Evolutionary conservation across 2,888 invertebrate genomes (phyloP).

Genomic region (Caenorhabditis parvicauda): DNA sequence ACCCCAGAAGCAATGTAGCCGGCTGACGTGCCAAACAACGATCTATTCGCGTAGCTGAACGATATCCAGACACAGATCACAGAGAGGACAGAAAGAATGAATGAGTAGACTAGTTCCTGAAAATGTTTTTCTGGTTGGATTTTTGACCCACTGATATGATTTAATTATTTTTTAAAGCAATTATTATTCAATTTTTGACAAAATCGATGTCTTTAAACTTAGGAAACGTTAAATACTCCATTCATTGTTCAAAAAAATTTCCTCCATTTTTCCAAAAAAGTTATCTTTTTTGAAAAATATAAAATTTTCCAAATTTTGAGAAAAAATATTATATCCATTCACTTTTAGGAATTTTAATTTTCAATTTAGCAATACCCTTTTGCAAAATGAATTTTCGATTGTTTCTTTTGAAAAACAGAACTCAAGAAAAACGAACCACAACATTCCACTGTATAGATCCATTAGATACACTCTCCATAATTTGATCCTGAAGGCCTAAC

Average conservation of each 20-base stretch:
- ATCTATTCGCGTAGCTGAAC: slow-evolving; percentile 50
- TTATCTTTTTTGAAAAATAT: no score
- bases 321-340: background rate
- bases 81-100: slow-evolving; percentile 50
- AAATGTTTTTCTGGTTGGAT: no score
- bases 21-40: slow-evolving; percentile 44
- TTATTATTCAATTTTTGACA: no score
- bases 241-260: no score
- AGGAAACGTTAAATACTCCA: no score
- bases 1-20: slow-evolving; percentile 59
- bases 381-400: slow-evolving; percentile 4
- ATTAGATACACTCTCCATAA: slow-evolving; percentile 48
- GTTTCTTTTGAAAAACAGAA: background rate
- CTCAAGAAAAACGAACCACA: slow-evolving; percentile 29
- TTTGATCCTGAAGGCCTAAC: slow-evolving; percentile 47
- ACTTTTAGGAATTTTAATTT: background rate
- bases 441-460: slow-evolving; percentile 54
- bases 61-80: slow-evolving; percentile 55
- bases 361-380: slow-evolving; percentile 1
- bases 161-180: no score
- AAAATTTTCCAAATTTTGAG: no score
- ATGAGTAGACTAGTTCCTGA: slow-evolving; percentile 59
- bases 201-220: no score
- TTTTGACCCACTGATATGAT: background rate
- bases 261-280: no score